phyloP scores from a whole-genome alignment of 92 coral and sea anemone species.

The Phenganax marumi region DNA sequence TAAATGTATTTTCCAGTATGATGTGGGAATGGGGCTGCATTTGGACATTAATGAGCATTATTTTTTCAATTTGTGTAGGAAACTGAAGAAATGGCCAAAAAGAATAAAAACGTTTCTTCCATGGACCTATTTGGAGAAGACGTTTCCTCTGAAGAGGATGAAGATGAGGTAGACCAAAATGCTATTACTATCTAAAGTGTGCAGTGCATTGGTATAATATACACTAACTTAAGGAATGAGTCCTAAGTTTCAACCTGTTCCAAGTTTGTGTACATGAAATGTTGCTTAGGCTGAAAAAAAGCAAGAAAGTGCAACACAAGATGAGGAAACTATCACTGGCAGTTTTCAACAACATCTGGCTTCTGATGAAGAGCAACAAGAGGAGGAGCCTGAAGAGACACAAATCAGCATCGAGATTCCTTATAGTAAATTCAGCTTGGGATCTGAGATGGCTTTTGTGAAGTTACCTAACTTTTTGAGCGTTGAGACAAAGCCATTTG shows the following conservation, averaged over 20 bases:
- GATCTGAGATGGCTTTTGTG: constrained; percentile 83
- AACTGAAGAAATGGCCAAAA: constrained; percentile 24
- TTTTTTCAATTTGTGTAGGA: constrained; percentile 39
- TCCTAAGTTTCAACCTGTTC: not conserved
- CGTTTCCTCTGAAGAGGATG: constrained; percentile 92
- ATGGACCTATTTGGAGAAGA: constrained; percentile 95
- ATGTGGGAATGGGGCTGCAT: not conserved
- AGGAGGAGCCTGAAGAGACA: constrained; percentile 79
- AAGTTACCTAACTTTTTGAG: constrained; percentile 95
- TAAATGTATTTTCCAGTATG: not conserved
- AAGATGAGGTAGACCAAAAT: constrained; percentile 54
- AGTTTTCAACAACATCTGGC: constrained; percentile 22
- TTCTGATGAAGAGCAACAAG: constrained; percentile 48
- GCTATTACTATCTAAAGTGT: not conserved
- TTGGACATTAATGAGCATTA: not conserved
- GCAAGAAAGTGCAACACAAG: constrained; percentile 42
- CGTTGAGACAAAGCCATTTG: constrained; percentile 94
- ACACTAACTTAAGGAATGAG: not conserved
- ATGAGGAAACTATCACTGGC: constrained; percentile 32
- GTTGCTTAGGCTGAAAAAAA: constrained; percentile 35
- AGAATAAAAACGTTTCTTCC: constrained; percentile 61
- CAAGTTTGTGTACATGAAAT: too few relatives aligned
- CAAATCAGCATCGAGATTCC: constrained; percentile 92
- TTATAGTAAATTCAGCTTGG: constrained; percentile 79
- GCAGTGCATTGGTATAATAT: not conserved